Evolutionary conservation across 1,140 invertebrate species (phyloP).

Genomic region (Drosophila littoralis): DNA sequence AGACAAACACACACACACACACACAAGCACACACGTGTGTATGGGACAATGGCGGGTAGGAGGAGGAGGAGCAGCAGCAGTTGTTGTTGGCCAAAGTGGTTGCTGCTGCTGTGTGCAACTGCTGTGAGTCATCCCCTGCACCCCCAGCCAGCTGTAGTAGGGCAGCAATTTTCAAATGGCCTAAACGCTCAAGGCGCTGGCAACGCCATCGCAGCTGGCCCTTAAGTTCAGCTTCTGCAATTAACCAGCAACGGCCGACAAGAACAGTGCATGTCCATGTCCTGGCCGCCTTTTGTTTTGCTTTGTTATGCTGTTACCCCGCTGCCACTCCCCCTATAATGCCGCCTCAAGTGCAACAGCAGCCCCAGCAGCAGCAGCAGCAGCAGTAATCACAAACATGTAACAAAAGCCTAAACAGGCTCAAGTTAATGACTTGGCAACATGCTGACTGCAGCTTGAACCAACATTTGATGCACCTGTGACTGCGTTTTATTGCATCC

Average conservation of each 20-base stretch:
- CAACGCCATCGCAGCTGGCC: slow-evolving; percentile 28
- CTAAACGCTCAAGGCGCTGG: slow-evolving; percentile 76
- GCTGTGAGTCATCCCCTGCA: slow-evolving; percentile 33
- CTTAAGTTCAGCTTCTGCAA: slow-evolving; percentile 44
- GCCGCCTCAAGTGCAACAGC: not conserved
- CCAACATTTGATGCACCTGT: slow-evolving; percentile 67
- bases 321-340: not conserved
- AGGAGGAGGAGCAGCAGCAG: slow-evolving; percentile 12
- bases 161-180: slow-evolving; percentile 80
- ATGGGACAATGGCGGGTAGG: slow-evolving; percentile 60
- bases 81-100: slow-evolving; percentile 60
- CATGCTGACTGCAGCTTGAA: slow-evolving; percentile 66
- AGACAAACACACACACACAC: slow-evolving; percentile 31
- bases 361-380: not conserved
- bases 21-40: not conserved
- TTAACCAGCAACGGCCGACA: slow-evolving; percentile 52
- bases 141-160: not conserved
- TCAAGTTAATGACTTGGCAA: slow-evolving; percentile 82
- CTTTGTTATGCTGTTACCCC: slow-evolving; percentile 1
- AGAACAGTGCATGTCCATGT: slow-evolving; percentile 61
- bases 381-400: slow-evolving; percentile 74
- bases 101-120: slow-evolving; percentile 23
- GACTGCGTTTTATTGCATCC: slow-evolving; percentile 78
- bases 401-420: slow-evolving; percentile 79
- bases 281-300: slow-evolving; percentile 70